Base-by-base conservation (phyloP, 2,888 invertebrate genomes). In the Norana najaformis region DNA sequence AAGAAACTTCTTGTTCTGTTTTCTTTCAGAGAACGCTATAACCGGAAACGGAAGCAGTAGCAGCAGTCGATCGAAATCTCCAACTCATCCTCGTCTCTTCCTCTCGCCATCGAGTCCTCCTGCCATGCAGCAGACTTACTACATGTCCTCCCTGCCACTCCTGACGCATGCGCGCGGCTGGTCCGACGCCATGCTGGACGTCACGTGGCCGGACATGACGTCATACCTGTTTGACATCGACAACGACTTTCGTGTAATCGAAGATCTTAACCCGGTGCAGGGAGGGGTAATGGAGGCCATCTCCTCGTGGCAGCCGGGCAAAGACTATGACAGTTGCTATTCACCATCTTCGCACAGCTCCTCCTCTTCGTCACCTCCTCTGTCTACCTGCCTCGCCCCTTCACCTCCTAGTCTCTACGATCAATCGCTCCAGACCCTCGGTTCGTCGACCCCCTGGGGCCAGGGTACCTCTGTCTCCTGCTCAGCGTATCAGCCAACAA, bases 81-180 rank as follows among this genome's bases (percentile, higher is more conserved):
- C 6, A 69, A 69, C 69, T 69, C 16, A 30, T 30, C 69, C 13
- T 69, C n/a, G 69, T n/a, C 69, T 20, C 69, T 1, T 69, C n/a
- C 69, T 5, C 13, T 69, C 69, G 30, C 1, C 69, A n/a, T 69
- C 69, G 13, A 69, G 30, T 69, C 30, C 69, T n/a, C 11, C 69
- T n/a, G 30, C 69, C 69, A 69, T 85, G 85, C 36, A 85, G 85
- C 85, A 35, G 36, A 85, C 37, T 20, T 85, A 85, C 37, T 85
- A 35, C 36, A 85, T 85, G 85, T 36, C 37, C 36, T 36, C 85
- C 6, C 37, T 37, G 37, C 37, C 85, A 37, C 37, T 37, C 18
- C 85, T 85, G 85, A 36, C 85, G 35, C 85, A 85, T 35, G 85
- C 85, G 85, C 85, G 35, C 85, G 85, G 85, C 85, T 85, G 85